Evolutionary conservation across 2,797 vertebrate species (phyloP), one percentile per base, ranked within the genome.

Genomic region (Amphiprion clarkii): DNA sequence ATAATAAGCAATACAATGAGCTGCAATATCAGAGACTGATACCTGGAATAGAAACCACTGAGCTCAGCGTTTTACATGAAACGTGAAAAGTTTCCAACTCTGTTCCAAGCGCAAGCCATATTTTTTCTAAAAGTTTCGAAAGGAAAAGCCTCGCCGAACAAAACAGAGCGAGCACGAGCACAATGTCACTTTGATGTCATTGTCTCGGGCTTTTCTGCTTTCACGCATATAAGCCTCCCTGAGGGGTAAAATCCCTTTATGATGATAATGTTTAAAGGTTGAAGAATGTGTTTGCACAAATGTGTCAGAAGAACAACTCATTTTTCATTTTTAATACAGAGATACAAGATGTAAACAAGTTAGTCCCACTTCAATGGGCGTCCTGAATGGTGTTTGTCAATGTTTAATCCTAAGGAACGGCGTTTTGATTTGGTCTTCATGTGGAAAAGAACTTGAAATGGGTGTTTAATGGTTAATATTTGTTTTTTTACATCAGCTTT

Each of bases 111-210:
- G 29, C 9, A 36, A 71, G 11, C 1, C 9, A 27, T 6, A 10
- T 57, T 36, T 6, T 23, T 57, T 58, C 74, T 14, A 13, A 13
- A 33, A 33, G 31, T 46, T 46, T 46, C 39, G n/a, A 71, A 31
- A 59, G 8, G 2, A 64, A 51, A 82, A 42, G 4, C 6, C 10
- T 39, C 4, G 44, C 67, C 27, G 48, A 69, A 62, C 59, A 65
- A 51, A 81, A 57, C 53, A 66, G 60, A 48, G 17, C 19, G 2
- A 56, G 63, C 29, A 29, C 7, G 44, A 75, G 27, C 29, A 33
- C 6, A 73, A 68, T 57, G 67, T 49, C 63, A 60, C 65, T 78
- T 77, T 82, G 65, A 83, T 74, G 71, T 68, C 67, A 82, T 82
- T 58, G 74, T 82, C 65, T 74, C 57, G 9, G 66, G 70, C 40